These are phyloP conservation scores for Percopsis omiscomaycus DNA, from an alignment of 2,797 vertebrate species.

Conservation along the genomic window DNA sequence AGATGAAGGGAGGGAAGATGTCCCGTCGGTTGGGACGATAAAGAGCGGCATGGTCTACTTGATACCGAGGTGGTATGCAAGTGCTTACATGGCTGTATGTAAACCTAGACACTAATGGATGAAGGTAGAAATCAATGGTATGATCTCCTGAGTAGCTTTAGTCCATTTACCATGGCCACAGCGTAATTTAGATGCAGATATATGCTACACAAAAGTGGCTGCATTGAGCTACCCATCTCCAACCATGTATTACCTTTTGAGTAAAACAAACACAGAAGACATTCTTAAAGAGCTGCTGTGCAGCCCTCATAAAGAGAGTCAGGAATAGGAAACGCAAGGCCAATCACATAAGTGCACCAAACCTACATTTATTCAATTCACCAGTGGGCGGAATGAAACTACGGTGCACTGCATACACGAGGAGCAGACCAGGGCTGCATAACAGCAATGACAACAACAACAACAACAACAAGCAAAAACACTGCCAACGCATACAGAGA, in stretches of 20 bases:
- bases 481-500: slow-evolving; percentile 20
- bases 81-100: slow-evolving; percentile 7
- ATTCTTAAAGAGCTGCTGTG: slow-evolving; percentile 5
- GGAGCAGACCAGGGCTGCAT: slow-evolving; percentile 10
- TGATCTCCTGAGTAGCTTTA: background rate
- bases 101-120: slow-evolving; percentile 8
- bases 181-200: background rate
- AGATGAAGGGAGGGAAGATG: too few relatives aligned
- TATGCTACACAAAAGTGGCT: background rate
- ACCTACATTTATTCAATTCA: slow-evolving; percentile 29
- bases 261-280: slow-evolving; percentile 21
- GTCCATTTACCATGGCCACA: background rate
- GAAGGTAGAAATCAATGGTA: too few relatives aligned
- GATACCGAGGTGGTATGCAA: background rate
- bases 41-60: background rate
- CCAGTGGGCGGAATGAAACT: slow-evolving; percentile 13
- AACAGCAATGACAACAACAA: slow-evolving; percentile 1
- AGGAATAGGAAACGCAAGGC: slow-evolving; percentile 5
- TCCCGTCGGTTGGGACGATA: slow-evolving; percentile 10
- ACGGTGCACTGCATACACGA: slow-evolving; percentile 5
- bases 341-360: slow-evolving; percentile 10
- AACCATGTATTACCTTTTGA: background rate
- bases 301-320: background rate
- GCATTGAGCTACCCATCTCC: background rate
- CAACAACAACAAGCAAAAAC: slow-evolving; percentile 10